Evolutionary conservation across 1,140 invertebrate species (phyloP).

Genomic region (Orius laevigatus): DNA sequence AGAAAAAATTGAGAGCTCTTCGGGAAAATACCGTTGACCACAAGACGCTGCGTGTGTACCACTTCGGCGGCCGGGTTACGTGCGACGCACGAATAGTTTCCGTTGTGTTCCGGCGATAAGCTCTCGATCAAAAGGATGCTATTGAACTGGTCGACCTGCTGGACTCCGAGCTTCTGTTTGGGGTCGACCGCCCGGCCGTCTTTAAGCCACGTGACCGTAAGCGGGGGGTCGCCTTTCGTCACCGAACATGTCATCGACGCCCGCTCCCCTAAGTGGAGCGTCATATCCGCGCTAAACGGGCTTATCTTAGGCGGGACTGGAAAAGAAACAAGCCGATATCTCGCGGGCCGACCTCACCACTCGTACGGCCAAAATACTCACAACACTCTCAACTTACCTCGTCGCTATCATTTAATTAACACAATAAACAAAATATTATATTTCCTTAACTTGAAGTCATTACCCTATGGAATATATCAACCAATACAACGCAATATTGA

Average conservation of each 20-base stretch:
- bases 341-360: too few species aligned
- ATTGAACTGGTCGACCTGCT: conserved; percentile 57
- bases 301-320: conserved; percentile 67
- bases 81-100: conserved; percentile 58
- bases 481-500: too few species aligned
- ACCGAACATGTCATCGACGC: conserved; percentile 60
- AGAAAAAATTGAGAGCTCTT: conserved; percentile 6
- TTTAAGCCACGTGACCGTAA: conserved; percentile 61
- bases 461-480: too few species aligned
- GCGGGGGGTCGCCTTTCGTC: conserved; percentile 56
- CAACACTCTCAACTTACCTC: too few species aligned
- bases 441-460: too few species aligned
- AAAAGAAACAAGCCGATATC: conserved; percentile 24
- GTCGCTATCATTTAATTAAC: too few species aligned
- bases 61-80: conserved; percentile 54
- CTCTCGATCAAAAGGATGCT: conserved; percentile 62
- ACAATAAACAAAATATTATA: too few species aligned
- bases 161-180: conserved; percentile 37
- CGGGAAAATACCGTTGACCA: conserved; percentile 52
- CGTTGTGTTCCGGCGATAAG: conserved; percentile 57
- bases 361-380: too few species aligned
- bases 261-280: conserved; percentile 57
- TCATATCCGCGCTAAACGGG: conserved; percentile 51
- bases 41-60: conserved; percentile 51
- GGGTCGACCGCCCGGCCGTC: conserved; percentile 45